Conservation (phyloP, 2,113 vertebrate species). For the Neogale vison region DNA sequence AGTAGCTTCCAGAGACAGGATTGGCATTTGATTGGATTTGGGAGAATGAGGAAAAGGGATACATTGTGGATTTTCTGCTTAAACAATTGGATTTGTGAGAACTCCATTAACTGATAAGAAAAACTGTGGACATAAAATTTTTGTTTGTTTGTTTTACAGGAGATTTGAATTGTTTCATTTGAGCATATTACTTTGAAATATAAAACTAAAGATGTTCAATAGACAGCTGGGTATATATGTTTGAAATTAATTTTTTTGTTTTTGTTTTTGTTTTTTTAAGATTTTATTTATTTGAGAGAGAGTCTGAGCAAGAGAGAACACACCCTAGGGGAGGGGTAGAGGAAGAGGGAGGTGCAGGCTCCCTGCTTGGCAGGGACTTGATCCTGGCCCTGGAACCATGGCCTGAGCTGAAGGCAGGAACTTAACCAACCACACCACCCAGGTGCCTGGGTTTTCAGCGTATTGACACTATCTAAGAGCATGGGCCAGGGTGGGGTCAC, state of each 20-base stretch:
- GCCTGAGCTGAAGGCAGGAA: not conserved
- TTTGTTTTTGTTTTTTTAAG: not conserved
- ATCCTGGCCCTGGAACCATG: not conserved
- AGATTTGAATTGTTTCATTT: not conserved
- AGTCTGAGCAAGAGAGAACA: not conserved
- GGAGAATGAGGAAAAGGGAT: not conserved
- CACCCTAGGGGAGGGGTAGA: not conserved
- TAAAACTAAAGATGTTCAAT: not conserved
- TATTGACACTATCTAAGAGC: not conserved
- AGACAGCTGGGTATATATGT: not conserved
- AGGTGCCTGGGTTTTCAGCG: not conserved
- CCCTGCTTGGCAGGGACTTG: not conserved
- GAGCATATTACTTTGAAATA: not conserved
- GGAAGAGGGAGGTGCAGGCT: not conserved
- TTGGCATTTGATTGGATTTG: accelerated
- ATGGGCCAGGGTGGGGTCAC: not conserved
- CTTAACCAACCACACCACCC: not conserved
- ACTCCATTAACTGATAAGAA: not conserved
- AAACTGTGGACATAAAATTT: not conserved
- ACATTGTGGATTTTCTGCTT: not conserved
- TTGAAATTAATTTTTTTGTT: not conserved
- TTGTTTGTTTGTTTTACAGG: not conserved
- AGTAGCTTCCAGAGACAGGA: not conserved
- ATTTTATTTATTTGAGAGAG: not conserved
- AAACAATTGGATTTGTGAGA: not conserved